These are phyloP conservation scores for Thamnophis elegans DNA, from an alignment of 2,797 vertebrate genomes.

Conservation along the genomic window DNA sequence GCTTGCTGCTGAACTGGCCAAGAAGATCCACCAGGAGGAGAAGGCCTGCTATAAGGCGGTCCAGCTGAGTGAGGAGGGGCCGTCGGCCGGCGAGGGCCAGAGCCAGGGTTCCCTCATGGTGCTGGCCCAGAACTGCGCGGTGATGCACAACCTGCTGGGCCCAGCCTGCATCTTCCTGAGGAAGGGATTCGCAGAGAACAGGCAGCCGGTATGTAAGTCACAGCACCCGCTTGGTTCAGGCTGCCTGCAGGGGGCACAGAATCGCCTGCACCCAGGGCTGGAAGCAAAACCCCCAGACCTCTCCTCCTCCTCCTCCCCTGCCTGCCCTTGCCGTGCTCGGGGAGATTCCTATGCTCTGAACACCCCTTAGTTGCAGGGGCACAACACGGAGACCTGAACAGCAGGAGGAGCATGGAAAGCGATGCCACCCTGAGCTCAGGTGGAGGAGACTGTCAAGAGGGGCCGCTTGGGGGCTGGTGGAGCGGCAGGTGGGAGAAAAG, in stretches of 20 bases:
- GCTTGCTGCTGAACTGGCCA: constrained; percentile 69
- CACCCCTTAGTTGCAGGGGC: background rate
- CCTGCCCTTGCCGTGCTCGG: background rate
- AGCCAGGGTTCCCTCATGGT: constrained; percentile 85
- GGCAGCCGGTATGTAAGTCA: constrained; percentile 99
- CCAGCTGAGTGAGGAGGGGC: constrained; percentile 87
- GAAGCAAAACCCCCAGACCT: background rate
- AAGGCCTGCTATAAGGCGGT: constrained; percentile 91
- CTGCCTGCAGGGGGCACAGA: background rate
- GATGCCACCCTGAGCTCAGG: background rate
- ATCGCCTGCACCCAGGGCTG: background rate
- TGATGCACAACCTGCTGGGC: constrained; percentile 96
- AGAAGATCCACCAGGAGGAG: constrained; percentile 88
- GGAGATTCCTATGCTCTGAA: background rate
- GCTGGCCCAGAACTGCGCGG: constrained; percentile 92
- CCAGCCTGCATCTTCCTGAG: constrained; percentile 99
- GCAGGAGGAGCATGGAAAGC: background rate
- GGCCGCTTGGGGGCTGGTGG: background rate
- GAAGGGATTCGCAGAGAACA: constrained; percentile 97
- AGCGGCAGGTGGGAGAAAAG: background rate
- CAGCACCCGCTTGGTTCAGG: constrained; percentile 57
- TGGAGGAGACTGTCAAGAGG: too few species aligned
- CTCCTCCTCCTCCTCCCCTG: background rate
- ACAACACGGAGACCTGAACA: background rate
- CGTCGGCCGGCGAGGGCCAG: constrained; percentile 78